These are phyloP conservation scores for Tenthredo amoena DNA, from an alignment of 2,888 invertebrate species.

Conservation along the genomic window DNA sequence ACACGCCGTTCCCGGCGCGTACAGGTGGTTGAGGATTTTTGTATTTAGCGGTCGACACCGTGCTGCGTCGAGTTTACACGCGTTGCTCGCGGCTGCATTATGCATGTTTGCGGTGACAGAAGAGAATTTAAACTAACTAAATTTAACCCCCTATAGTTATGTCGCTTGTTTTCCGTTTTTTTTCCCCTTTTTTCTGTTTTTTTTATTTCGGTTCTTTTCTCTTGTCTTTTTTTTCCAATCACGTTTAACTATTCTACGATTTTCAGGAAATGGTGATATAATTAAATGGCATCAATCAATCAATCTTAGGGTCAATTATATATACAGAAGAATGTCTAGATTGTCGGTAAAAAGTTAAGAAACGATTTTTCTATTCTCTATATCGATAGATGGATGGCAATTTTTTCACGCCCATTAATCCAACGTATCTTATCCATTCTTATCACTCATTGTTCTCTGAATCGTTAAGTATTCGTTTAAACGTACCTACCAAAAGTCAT, in stretches of 20 bases:
- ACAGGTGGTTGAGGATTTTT: conserved; percentile 78
- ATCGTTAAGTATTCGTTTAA: too few relatives aligned
- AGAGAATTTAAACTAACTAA: conserved; percentile 76
- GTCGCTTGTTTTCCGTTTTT: background rate
- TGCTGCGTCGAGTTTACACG: conserved; percentile 71
- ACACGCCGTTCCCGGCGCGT: conserved; percentile 60
- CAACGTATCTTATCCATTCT: too few relatives aligned
- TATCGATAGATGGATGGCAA: too few relatives aligned
- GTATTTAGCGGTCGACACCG: conserved; percentile 76
- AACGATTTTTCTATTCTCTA: too few relatives aligned
- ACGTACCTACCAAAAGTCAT: too few relatives aligned
- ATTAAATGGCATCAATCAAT: too few relatives aligned
- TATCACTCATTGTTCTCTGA: too few relatives aligned
- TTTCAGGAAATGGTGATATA: background rate
- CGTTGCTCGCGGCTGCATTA: conserved; percentile 73
- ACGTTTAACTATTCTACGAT: conserved; percentile 6
- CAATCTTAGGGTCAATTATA: too few relatives aligned
- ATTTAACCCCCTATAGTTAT: conserved; percentile 22
- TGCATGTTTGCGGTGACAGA: conserved; percentile 77
- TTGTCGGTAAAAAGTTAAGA: too few relatives aligned
- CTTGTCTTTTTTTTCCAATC: background rate
- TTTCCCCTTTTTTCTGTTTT: background rate
- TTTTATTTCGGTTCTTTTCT: background rate
- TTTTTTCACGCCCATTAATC: conserved; percentile 24
- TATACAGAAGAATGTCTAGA: too few relatives aligned